phyloP scores from a whole-genome alignment of 2,888 invertebrate species.

The Cephus sareptanus region DNA sequence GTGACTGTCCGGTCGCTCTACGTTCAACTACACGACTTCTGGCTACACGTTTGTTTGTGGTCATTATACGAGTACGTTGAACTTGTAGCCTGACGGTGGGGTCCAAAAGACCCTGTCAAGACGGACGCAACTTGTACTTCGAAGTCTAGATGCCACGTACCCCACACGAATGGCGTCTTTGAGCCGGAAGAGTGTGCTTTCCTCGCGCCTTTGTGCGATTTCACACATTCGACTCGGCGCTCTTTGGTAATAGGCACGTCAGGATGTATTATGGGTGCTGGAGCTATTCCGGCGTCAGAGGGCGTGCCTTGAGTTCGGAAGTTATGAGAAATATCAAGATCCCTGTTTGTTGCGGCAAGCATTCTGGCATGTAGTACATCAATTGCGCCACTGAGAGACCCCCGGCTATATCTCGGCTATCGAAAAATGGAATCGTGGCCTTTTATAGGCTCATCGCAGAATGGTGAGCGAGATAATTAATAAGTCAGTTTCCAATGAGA shows the following conservation, averaged over 20 bases:
- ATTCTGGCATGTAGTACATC: not conserved
- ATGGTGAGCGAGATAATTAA: slow-evolving; percentile 37
- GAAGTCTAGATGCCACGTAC: not conserved
- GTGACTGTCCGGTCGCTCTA: slow-evolving; percentile 25
- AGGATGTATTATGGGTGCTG: not conserved
- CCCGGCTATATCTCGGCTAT: not conserved
- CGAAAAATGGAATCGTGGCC: not conserved
- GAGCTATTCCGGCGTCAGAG: not conserved
- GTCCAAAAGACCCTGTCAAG: slow-evolving; percentile 15
- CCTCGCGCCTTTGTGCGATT: not conserved
- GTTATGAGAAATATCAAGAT: not conserved
- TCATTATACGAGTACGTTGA: slow-evolving; percentile 54
- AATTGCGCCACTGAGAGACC: not conserved
- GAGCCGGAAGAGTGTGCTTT: not conserved
- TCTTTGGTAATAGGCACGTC: not conserved
- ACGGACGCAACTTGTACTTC: not conserved
- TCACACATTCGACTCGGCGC: not conserved
- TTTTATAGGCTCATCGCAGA: not conserved
- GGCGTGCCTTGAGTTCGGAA: not conserved
- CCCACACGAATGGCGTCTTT: not conserved
- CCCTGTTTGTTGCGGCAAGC: not conserved
- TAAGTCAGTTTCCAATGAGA: slow-evolving; percentile 45
- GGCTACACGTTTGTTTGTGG: slow-evolving; percentile 49
- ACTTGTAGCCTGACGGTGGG: slow-evolving; percentile 24
- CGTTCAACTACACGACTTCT: slow-evolving; percentile 25